Percentiles rank a stretch among this genome's conserved stretches.
phyloP scores from a whole-genome alignment of 2,113 vertebrate genomes.

The Ctenomys sociabilis region DNA sequence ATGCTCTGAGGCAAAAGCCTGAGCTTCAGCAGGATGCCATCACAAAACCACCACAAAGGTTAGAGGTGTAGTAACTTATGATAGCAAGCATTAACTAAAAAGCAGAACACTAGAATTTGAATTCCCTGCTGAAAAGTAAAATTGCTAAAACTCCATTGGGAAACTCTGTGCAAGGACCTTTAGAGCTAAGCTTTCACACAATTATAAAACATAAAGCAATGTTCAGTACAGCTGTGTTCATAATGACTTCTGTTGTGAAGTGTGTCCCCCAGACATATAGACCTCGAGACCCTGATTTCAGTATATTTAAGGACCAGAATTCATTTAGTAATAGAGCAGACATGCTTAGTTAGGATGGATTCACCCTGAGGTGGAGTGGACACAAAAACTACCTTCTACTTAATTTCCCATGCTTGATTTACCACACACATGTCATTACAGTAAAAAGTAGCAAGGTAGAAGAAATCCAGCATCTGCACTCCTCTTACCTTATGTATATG shows the following conservation, averaged over 20 bases:
- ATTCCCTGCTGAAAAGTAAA: background rate
- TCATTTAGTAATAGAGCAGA: background rate
- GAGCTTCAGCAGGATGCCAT: background rate
- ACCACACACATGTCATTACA: background rate
- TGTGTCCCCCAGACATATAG: background rate
- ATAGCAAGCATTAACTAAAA: background rate
- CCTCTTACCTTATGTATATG: background rate
- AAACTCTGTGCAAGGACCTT: background rate
- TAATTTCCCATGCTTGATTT: background rate
- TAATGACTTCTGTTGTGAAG: background rate
- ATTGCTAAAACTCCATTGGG: background rate
- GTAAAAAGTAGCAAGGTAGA: background rate
- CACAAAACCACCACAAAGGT: background rate
- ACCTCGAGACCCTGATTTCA: background rate
- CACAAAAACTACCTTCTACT: background rate
- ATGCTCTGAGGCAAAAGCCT: background rate
- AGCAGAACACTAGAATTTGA: background rate
- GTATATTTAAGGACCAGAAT: background rate
- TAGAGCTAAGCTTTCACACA: background rate
- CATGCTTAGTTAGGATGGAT: background rate
- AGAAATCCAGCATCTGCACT: background rate
- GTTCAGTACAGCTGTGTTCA: background rate
- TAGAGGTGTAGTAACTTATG: background rate
- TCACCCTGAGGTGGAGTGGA: background rate
- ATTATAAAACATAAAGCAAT: background rate